phyloP scores from a whole-genome alignment of 2,113 vertebrate species.

The Hyaena hyaena region DNA sequence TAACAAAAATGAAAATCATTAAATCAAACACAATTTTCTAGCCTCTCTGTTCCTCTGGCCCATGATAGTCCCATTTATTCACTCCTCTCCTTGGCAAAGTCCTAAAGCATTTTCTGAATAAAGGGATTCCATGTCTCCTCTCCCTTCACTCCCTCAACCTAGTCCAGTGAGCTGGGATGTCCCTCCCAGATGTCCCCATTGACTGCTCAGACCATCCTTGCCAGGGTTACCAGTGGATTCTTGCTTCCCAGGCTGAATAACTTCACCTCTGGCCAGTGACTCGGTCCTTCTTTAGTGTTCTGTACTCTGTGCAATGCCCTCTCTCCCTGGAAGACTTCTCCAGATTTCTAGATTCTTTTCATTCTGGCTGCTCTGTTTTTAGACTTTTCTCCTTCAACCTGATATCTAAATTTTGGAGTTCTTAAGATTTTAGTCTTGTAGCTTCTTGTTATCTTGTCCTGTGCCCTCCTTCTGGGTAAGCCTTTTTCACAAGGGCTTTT shows the following conservation, averaged over 20 bases:
- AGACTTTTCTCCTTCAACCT: not conserved
- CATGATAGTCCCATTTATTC: too few species aligned
- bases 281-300: not conserved
- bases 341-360: not conserved
- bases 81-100: too few species aligned
- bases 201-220: not conserved
- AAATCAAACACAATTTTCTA: not conserved
- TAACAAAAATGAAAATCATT: not conserved
- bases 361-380: not conserved
- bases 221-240: not conserved
- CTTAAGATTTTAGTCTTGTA: not conserved
- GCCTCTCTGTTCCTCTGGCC: not conserved
- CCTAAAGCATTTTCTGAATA: not conserved
- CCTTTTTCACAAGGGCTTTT: not conserved
- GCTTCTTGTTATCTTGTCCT: not conserved
- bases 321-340: not conserved
- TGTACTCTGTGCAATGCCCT: not conserved
- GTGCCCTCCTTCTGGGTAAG: not conserved
- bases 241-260: accelerated
- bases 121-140: accelerated
- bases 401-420: not conserved
- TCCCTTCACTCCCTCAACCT: too few species aligned
- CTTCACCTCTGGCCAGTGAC: not conserved
- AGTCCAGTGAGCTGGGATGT: not conserved
- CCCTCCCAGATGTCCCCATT: not conserved